Evolutionary conservation across 2,113 vertebrate species (phyloP).

Genomic region (Dicrurus megarhynchus): DNA sequence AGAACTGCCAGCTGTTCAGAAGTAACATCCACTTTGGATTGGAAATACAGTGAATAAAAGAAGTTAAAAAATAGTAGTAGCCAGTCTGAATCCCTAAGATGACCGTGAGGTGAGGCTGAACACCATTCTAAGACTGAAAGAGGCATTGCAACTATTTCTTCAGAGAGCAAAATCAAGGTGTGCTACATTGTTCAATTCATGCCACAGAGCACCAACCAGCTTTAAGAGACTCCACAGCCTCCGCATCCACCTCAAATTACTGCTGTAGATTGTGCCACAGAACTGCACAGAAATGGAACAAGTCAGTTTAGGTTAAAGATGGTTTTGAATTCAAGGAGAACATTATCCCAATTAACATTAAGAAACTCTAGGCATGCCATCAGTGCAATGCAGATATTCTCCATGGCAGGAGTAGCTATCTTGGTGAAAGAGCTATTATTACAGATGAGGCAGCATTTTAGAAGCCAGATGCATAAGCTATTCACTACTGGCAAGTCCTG

Average conservation of each 20-base stretch:
- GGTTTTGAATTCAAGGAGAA: not conserved
- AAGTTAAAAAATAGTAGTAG: not conserved
- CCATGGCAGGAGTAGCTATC: not conserved
- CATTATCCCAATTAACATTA: not conserved
- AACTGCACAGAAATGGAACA: not conserved
- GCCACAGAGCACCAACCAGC: not conserved
- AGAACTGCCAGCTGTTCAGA: not conserved
- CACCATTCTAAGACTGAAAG: not conserved
- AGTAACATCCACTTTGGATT: not conserved
- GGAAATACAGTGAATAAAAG: not conserved
- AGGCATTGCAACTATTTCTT: not conserved
- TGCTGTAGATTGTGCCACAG: not conserved
- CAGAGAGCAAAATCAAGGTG: not conserved
- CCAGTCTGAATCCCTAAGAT: not conserved
- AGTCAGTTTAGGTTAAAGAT: not conserved
- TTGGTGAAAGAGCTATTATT: not conserved
- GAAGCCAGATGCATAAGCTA: not conserved
- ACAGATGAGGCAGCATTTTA: conserved; percentile 23
- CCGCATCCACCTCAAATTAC: fast-evolving
- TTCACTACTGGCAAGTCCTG: not conserved
- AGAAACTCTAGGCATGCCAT: not conserved
- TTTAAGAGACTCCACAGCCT: not conserved
- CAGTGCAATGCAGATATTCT: not conserved
- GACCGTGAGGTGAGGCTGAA: fast-evolving
- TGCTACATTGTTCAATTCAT: not conserved